Percentiles rank a stretch among this genome's conserved stretches.
Conservation (phyloP, 2,113 vertebrate species). For the Ctenomys sociabilis region DNA sequence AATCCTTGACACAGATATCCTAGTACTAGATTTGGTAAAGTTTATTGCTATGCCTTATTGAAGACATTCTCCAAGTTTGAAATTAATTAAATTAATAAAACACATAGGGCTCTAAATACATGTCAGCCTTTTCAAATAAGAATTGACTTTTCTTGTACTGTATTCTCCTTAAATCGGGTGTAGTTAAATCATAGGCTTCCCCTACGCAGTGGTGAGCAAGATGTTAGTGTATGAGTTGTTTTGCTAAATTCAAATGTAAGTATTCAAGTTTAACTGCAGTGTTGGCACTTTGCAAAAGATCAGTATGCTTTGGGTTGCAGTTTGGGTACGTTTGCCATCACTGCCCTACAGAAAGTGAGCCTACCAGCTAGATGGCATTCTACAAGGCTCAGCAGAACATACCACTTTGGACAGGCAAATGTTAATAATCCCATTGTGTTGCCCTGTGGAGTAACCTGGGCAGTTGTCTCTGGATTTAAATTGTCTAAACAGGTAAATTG, state of each 20-base stretch:
- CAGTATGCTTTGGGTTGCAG: background rate
- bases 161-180: background rate
- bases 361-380: background rate
- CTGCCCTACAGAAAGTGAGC: background rate
- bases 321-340: background rate
- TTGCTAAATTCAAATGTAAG: background rate
- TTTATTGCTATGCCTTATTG: background rate
- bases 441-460: background rate
- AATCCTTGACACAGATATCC: background rate
- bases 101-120: background rate
- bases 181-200: background rate
- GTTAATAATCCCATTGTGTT: background rate
- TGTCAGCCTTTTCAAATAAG: constrained; percentile 10
- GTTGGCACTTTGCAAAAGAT: background rate
- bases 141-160: background rate
- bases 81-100: constrained; percentile 24
- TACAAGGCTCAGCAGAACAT: background rate
- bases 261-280: background rate
- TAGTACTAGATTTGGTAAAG: background rate
- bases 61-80: background rate
- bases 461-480: background rate
- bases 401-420: background rate
- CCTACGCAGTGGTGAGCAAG: background rate
- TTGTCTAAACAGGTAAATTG: background rate
- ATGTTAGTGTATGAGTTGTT: background rate